Conservation (phyloP, 2,113 vertebrate genomes). For the Scomber scombrus region DNA sequence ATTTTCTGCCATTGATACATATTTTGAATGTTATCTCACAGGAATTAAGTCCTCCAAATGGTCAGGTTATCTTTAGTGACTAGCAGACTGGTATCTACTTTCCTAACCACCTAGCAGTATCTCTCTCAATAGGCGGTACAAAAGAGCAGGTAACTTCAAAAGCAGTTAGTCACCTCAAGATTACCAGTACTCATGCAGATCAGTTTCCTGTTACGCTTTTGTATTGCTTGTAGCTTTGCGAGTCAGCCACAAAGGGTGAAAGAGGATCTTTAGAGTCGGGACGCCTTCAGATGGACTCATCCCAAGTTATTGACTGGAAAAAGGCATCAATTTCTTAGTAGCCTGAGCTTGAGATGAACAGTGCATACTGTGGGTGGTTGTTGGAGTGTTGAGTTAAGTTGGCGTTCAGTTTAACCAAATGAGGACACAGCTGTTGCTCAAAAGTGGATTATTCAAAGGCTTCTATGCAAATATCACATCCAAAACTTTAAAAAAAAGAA, state of each 20-base stretch:
- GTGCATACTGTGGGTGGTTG: conserved; percentile 2
- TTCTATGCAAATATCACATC: neutral
- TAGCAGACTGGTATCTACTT: conserved; percentile 43
- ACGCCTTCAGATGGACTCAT: conserved; percentile 67
- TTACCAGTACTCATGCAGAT: conserved; percentile 72
- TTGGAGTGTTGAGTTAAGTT: conserved; percentile 21
- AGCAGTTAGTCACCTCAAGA: conserved; percentile 79
- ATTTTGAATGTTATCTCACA: conserved; percentile 18
- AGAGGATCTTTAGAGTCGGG: conserved; percentile 73
- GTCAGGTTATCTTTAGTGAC: conserved; percentile 45
- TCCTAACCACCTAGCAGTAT: conserved; percentile 46
- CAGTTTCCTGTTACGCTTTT: conserved; percentile 74
- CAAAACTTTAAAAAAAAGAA: neutral
- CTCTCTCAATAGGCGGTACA: conserved; percentile 57
- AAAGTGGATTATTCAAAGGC: neutral
- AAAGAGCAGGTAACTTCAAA: conserved; percentile 75
- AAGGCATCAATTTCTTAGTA: conserved; percentile 62
- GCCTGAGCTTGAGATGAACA: conserved; percentile 39
- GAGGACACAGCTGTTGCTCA: neutral
- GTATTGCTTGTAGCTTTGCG: conserved; percentile 69
- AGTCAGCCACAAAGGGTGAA: conserved; percentile 80
- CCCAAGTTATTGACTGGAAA: conserved; percentile 65
- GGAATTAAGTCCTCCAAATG: conserved; percentile 16
- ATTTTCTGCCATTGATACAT: conserved; percentile 27
- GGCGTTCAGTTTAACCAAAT: conserved; percentile 9